Evolutionary conservation across 2,888 invertebrate species (phyloP).

Genomic region (Leptinotarsa peninsularis): DNA sequence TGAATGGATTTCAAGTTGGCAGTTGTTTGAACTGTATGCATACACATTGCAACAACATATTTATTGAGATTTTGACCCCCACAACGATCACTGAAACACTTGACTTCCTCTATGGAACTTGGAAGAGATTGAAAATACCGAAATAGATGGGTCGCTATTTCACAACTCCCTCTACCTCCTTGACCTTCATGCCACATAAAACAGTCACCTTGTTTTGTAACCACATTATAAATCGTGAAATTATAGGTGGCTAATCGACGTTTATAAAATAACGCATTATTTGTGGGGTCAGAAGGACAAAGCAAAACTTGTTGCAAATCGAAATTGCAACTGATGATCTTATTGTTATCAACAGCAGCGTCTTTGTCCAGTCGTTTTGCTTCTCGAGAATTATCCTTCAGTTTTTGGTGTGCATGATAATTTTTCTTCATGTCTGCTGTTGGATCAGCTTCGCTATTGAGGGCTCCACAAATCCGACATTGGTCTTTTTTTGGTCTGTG

Average conservation of each 20-base stretch:
- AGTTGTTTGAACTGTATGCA: background rate
- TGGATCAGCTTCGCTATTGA: conserved; percentile 6
- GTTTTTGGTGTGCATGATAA: conserved; percentile 23
- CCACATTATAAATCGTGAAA: conserved; percentile 47
- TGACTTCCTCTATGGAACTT: conserved; percentile 37
- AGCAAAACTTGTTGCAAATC: conserved; percentile 46
- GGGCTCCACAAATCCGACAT: conserved; percentile 29
- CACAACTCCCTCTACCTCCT: conserved; percentile 48
- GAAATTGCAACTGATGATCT: conserved; percentile 43
- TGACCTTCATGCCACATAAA: conserved; percentile 50
- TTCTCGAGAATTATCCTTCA: conserved; percentile 28
- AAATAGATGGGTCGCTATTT: conserved; percentile 45
- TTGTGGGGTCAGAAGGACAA: conserved; percentile 39
- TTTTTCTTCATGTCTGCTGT: conserved; percentile 10
- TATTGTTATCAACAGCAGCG: conserved; percentile 17
- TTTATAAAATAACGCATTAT: conserved; percentile 48
- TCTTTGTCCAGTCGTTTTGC: conserved; percentile 25
- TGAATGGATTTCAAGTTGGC: background rate
- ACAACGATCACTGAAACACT: conserved; percentile 52
- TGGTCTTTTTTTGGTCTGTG: conserved; percentile 33
- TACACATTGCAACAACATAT: conserved; percentile 36
- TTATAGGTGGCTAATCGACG: conserved; percentile 39
- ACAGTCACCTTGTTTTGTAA: conserved; percentile 44
- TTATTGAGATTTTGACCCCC: conserved; percentile 53
- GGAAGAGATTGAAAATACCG: conserved; percentile 48